Evolutionary conservation across 2,888 invertebrate genomes (phyloP).

Genomic region (Oxycera nigricornis): DNA sequence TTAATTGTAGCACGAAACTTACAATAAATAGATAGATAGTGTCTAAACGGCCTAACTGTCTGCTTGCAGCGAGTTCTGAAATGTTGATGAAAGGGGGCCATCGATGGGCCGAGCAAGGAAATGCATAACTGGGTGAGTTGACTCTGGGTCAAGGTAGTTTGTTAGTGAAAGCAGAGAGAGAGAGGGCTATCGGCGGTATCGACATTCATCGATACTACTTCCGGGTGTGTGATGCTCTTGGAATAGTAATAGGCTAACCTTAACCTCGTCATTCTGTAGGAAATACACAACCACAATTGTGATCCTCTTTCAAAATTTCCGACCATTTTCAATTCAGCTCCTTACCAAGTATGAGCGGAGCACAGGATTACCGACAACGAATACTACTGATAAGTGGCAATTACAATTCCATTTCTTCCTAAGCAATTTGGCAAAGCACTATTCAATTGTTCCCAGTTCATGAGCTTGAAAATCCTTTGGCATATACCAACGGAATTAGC

Average conservation of each 20-base stretch:
- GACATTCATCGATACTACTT: not conserved
- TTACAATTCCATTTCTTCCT: not conserved
- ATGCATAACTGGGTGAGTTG: not conserved
- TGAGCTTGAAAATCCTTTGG: not conserved
- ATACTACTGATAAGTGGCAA: not conserved
- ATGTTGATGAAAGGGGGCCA: slow-evolving; percentile 1
- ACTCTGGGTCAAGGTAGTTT: slow-evolving; percentile 25
- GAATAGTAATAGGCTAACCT: not conserved
- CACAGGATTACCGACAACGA: not conserved
- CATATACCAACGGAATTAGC: not conserved
- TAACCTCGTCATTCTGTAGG: not conserved
- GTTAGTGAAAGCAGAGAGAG: slow-evolving; percentile 15
- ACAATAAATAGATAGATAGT: not conserved
- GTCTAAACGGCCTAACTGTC: slow-evolving; percentile 24
- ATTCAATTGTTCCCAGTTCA: not conserved
- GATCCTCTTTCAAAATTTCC: not conserved
- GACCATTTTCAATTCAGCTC: not conserved
- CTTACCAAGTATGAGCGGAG: not conserved
- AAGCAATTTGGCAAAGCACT: not conserved
- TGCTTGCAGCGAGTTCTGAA: not conserved
- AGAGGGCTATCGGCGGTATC: not conserved
- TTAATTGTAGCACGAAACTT: not conserved
- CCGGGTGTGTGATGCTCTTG: not conserved
- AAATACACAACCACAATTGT: not conserved
- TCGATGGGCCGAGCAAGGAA: not conserved